phyloP scores from a whole-genome alignment of 2,797 vertebrate species.

The Thamnophis elegans region DNA sequence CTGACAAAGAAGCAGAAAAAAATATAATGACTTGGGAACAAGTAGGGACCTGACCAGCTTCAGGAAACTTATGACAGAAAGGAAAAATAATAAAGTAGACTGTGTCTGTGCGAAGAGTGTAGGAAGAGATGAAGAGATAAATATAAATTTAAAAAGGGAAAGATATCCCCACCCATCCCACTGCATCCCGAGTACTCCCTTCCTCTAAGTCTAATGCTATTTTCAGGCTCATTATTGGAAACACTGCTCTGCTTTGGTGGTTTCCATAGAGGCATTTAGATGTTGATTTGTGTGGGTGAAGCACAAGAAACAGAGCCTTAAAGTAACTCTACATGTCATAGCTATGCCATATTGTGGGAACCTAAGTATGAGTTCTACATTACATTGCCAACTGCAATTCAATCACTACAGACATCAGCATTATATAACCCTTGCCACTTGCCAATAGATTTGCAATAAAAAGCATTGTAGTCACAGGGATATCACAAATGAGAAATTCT shows the following conservation, averaged over 20 bases:
- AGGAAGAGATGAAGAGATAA: not conserved
- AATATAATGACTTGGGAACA: constrained; percentile 28
- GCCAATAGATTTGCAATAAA: not conserved
- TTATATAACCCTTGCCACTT: not conserved
- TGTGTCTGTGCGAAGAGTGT: constrained; percentile 12
- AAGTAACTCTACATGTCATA: not conserved
- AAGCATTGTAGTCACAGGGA: not conserved
- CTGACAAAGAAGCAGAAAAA: constrained; percentile 36
- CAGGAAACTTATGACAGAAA: constrained; percentile 23
- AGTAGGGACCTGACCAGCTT: not conserved
- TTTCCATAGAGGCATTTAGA: constrained; percentile 10
- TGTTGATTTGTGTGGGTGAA: constrained; percentile 39
- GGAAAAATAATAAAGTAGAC: constrained; percentile 25
- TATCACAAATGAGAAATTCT: not conserved
- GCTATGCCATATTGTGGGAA: not conserved
- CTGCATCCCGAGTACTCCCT: not conserved
- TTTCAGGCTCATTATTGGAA: constrained; percentile 8
- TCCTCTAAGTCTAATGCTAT: constrained; percentile 13
- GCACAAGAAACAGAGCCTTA: not conserved
- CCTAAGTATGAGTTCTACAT: not conserved
- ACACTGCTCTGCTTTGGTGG: constrained; percentile 16
- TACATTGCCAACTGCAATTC: not conserved
- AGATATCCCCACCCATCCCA: not conserved
- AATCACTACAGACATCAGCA: not conserved
- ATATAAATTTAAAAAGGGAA: constrained; percentile 23